These are phyloP conservation scores for Bombus sibiricus DNA, from an alignment of 1,140 invertebrate species.

Conservation along the genomic window DNA sequence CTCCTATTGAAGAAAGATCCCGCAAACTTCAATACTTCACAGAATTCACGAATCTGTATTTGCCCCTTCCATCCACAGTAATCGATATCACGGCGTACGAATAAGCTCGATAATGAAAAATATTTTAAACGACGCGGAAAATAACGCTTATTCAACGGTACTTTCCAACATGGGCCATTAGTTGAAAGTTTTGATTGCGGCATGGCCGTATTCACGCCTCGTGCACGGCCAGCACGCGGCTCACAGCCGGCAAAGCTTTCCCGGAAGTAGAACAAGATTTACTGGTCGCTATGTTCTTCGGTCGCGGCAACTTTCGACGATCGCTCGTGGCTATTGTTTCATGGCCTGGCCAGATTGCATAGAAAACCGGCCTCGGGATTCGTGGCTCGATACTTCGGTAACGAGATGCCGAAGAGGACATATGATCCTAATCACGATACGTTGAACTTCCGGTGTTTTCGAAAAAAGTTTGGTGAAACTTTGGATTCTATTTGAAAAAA, in stretches of 20 bases:
- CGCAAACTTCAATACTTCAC: not conserved
- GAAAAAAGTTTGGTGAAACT: not conserved
- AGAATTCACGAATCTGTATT: not conserved
- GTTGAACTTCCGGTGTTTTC: no score
- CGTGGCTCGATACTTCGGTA: no score
- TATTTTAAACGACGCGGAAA: not conserved
- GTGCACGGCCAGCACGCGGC: not conserved
- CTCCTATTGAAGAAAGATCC: not conserved
- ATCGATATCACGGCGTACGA: no score
- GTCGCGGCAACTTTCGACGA: slow-evolving; percentile 8
- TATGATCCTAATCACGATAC: not conserved
- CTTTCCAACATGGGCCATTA: slow-evolving; percentile 3
- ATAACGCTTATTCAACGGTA: not conserved
- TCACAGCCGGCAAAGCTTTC: not conserved
- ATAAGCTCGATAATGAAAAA: no score
- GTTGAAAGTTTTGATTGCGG: slow-evolving; percentile 23
- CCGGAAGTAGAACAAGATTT: slow-evolving; percentile 34
- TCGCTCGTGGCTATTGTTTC: slow-evolving; percentile 6
- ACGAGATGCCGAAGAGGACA: not conserved
- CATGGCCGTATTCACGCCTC: not conserved
- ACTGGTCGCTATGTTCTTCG: slow-evolving; percentile 10
- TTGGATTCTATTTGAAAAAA: not conserved
- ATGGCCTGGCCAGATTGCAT: not conserved
- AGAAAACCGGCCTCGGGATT: not conserved
- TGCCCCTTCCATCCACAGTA: no score